Percentiles rank a stretch among this genome's conserved stretches.
These are phyloP conservation scores for Steatornis caripensis DNA, from an alignment of 2,113 vertebrate genomes.

Conservation along the genomic window DNA sequence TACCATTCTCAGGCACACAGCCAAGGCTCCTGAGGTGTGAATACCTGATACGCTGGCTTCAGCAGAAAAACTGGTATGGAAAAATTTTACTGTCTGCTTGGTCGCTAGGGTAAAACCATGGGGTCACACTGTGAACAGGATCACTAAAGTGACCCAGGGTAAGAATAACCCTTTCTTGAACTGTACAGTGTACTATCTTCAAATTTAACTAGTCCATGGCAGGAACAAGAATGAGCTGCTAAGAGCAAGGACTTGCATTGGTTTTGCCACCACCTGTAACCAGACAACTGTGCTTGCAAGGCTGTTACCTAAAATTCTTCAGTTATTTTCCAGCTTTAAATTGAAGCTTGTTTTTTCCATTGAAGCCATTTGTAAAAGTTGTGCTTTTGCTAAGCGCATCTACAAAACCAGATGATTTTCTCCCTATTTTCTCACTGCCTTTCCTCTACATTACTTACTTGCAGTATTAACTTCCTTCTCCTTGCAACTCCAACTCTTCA, in stretches of 20 bases:
- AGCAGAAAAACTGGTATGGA: neutral
- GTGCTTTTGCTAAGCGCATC: neutral
- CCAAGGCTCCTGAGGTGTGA: neutral
- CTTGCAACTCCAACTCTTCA: neutral
- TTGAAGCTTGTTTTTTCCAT: neutral
- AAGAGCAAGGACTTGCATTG: neutral
- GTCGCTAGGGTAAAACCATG: neutral
- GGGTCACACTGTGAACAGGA: neutral
- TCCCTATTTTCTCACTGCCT: neutral
- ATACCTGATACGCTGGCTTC: neutral
- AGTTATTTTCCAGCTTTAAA: neutral
- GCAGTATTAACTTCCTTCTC: neutral
- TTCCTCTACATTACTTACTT: neutral
- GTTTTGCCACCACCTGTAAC: neutral
- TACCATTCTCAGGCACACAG: neutral
- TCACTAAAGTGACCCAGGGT: neutral
- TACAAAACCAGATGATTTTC: neutral
- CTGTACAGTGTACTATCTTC: fast-evolving
- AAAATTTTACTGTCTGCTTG: neutral
- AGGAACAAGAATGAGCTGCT: neutral
- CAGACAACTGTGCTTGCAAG: neutral
- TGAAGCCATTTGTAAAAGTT: neutral
- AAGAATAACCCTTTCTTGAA: neutral
- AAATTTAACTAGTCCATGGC: neutral
- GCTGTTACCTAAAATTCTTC: neutral